Evolutionary conservation across 2,888 invertebrate species (phyloP), one percentile per base, ranked within the genome.

Genomic region (Epinotia brunnichana): DNA sequence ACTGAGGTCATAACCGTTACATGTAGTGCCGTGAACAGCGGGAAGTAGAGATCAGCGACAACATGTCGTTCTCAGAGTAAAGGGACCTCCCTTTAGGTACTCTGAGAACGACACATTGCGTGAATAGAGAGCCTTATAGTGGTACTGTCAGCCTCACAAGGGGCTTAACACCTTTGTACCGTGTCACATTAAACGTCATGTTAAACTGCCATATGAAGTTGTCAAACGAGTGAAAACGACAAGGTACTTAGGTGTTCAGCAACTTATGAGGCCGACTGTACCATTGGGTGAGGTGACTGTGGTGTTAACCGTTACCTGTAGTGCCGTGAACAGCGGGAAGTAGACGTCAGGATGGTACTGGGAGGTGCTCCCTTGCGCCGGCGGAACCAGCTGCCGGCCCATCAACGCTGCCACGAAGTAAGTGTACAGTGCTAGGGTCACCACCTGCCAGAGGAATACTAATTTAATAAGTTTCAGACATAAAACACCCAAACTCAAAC

Each of bases 361-460:
- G 66, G 90, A 87, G 10, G 91, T 90, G 78, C 89, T 88, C 74
- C 92, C 93, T 17, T 94, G 90, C 3, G 94, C 90, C 0, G 91
- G 88, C 0, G 95, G 95, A 75, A 97, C 94, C 90, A 97, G 96
- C 91, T 98, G 98, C 17, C 97, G 94, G 0, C 98, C 98, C 91
- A 98, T 94, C 70, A 98, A 93, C 11, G 97, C 97, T 7, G 98
- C 97, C 75, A 97, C 95, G 88, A 98, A 98, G 89, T 98, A 98
- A 10, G 97, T 96, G 87, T 98, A 98, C 70, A 98, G 94, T 13
- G 98, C 97, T 78, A 98, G 90, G 1, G 98, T 98, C 41, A 98
- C 98, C 76, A 98, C 98, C 98, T 98, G 94, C 0, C 48, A 7
- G 4, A 7, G 3, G n/a, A 7, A 48, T 15, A 44, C 15, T 44